These are phyloP conservation scores for Acromyrmex charruanus DNA, from an alignment of 1,140 invertebrate species.

Conservation along the genomic window DNA sequence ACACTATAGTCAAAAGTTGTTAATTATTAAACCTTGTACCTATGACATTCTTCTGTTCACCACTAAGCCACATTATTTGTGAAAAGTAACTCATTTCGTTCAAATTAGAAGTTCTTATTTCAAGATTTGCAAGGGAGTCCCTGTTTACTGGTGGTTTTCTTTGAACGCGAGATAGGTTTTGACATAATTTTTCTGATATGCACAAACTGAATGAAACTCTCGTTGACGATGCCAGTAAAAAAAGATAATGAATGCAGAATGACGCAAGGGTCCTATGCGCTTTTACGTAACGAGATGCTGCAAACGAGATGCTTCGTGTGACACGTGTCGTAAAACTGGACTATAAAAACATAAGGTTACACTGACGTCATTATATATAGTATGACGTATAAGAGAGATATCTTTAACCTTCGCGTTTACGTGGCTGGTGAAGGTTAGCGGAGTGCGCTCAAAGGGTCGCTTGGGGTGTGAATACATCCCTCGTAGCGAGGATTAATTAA, in stretches of 20 bases:
- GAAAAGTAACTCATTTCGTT: no score
- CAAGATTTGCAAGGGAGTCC: not conserved
- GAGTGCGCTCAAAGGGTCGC: constrained; percentile 36
- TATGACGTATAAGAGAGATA: constrained; percentile 54
- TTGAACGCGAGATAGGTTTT: not conserved
- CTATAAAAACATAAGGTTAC: constrained; percentile 31
- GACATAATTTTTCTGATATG: constrained; percentile 19
- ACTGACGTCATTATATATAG: constrained; percentile 43
- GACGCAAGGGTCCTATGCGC: constrained; percentile 32
- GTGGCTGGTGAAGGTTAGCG: constrained; percentile 41
- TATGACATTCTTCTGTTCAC: no score
- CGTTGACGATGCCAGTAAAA: not conserved
- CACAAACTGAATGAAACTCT: constrained; percentile 1
- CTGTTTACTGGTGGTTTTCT: not conserved
- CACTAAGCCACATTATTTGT: no score
- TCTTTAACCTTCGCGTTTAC: constrained; percentile 62
- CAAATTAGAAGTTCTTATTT: not conserved
- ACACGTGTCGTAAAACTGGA: constrained; percentile 28
- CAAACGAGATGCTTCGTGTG: not conserved
- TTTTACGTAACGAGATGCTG: constrained; percentile 48
- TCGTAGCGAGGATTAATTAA: constrained; percentile 32
- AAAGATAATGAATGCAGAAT: not conserved
- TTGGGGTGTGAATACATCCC: constrained; percentile 34
- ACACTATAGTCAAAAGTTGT: no score
- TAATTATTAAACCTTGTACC: no score